Conservation (phyloP, 2,113 vertebrate genomes). For the Rhizomys pruinosus region DNA sequence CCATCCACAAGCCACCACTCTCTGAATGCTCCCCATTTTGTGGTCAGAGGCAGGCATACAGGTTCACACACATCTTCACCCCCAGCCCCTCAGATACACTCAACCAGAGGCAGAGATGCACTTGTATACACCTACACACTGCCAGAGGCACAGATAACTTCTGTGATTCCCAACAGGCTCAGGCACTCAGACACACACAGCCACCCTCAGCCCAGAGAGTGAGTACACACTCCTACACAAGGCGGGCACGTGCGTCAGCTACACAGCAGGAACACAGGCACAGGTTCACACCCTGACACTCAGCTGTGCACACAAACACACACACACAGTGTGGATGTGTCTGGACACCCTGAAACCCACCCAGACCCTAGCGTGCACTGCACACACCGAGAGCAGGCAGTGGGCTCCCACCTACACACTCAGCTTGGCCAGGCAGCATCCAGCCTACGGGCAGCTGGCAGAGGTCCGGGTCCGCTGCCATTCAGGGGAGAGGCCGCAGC, state of each 20-base stretch:
- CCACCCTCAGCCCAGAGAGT: neutral
- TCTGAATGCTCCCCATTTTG: neutral
- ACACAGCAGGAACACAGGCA: neutral
- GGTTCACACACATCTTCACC: neutral
- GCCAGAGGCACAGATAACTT: neutral
- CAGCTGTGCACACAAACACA: neutral
- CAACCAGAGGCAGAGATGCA: accelerated
- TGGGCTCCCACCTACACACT: neutral
- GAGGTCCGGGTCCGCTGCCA: constrained; percentile 91
- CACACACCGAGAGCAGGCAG: neutral
- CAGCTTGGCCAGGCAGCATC: neutral
- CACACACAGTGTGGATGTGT: neutral
- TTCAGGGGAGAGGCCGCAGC: constrained; percentile 87
- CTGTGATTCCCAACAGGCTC: neutral
- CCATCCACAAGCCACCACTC: constrained; percentile 55
- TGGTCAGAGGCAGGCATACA: neutral
- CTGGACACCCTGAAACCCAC: neutral
- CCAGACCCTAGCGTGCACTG: neutral
- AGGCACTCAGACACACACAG: neutral
- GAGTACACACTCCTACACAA: neutral
- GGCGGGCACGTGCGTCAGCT: too few relatives aligned
- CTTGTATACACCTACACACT: neutral
- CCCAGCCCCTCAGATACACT: neutral
- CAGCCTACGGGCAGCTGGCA: neutral
- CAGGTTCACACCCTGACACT: neutral